Conservation (phyloP, 2,888 invertebrate species). For the Spisula solida region DNA sequence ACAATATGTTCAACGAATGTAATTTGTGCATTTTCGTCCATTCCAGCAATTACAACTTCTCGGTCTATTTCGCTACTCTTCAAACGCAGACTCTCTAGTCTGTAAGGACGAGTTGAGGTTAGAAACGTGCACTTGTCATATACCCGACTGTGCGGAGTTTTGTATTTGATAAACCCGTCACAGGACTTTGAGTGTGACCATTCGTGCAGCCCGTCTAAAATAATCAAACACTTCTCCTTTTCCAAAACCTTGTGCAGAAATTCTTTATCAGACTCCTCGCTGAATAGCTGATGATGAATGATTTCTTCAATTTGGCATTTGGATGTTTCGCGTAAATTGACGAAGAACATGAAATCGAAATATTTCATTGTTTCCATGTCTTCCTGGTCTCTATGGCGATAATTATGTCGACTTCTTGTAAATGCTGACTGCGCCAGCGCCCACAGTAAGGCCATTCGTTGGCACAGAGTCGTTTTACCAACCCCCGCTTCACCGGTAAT, state of each 20-base stretch:
- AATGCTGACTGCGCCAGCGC: not conserved
- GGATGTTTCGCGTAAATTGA: conserved; percentile 26
- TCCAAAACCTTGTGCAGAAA: conserved; percentile 1
- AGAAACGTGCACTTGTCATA: conserved; percentile 21
- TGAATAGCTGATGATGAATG: conserved; percentile 5
- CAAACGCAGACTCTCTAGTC: conserved; percentile 16
- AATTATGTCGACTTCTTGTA: not conserved
- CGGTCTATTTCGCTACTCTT: conserved; percentile 24
- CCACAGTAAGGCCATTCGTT: conserved; percentile 38
- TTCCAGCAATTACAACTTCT: conserved; percentile 15
- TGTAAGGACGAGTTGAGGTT: conserved; percentile 30
- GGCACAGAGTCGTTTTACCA: conserved; percentile 29
- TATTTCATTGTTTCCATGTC: not conserved
- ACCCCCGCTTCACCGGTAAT: conserved; percentile 32
- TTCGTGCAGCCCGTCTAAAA: conserved; percentile 32
- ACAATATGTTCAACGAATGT: not conserved
- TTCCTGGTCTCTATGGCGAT: not conserved
- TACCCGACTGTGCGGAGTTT: conserved; percentile 5
- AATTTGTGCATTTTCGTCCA: conserved; percentile 7
- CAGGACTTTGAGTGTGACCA: not conserved
- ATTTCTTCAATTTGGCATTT: conserved; percentile 30
- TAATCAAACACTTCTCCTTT: conserved; percentile 26
- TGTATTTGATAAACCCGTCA: not conserved
- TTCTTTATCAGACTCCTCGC: not conserved
- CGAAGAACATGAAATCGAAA: conserved; percentile 34